A percentile compares a stretch with the other conserved stretches of the same genome.
phyloP scores from a whole-genome alignment of 2,888 invertebrate species.

The Chloroclysta siterata region DNA sequence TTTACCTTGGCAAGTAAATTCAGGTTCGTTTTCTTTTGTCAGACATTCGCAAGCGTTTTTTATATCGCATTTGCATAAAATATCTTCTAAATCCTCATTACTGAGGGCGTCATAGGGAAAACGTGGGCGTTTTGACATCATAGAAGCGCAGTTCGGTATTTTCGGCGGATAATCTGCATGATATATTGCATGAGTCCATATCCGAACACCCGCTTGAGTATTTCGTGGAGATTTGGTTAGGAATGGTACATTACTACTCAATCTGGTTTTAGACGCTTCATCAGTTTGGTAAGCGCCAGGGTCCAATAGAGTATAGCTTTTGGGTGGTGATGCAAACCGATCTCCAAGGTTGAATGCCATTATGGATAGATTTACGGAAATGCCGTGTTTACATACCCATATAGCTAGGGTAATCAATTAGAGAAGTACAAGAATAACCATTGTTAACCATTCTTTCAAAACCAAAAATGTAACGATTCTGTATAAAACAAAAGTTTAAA shows the following conservation, averaged over 20 bases:
- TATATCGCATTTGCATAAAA: constrained; percentile 67
- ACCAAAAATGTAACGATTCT: no score
- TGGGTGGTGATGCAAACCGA: constrained; percentile 56
- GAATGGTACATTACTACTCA: constrained; percentile 63
- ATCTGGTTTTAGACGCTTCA: constrained; percentile 34
- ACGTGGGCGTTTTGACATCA: constrained; percentile 64
- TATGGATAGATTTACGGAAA: neutral
- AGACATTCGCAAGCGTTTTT: constrained; percentile 61
- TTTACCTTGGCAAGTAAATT: constrained; percentile 60
- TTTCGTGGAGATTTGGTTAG: constrained; percentile 58
- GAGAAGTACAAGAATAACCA: no score
- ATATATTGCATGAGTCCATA: constrained; percentile 69
- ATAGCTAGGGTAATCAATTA: no score
- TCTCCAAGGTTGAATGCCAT: constrained; percentile 64
- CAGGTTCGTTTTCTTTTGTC: constrained; percentile 43
- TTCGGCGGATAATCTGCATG: constrained; percentile 42
- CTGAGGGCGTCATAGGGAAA: constrained; percentile 67
- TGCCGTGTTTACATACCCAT: neutral
- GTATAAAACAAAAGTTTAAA: no score
- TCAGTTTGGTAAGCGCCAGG: constrained; percentile 67
- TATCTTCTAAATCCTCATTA: constrained; percentile 61
- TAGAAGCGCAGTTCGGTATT: constrained; percentile 63
- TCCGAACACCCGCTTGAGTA: constrained; percentile 39
- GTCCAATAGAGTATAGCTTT: constrained; percentile 59
- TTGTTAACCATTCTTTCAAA: no score